These are phyloP conservation scores for Sinocyclocheilus grahami DNA, from an alignment of 2,113 vertebrate genomes.

Conservation along the genomic window DNA sequence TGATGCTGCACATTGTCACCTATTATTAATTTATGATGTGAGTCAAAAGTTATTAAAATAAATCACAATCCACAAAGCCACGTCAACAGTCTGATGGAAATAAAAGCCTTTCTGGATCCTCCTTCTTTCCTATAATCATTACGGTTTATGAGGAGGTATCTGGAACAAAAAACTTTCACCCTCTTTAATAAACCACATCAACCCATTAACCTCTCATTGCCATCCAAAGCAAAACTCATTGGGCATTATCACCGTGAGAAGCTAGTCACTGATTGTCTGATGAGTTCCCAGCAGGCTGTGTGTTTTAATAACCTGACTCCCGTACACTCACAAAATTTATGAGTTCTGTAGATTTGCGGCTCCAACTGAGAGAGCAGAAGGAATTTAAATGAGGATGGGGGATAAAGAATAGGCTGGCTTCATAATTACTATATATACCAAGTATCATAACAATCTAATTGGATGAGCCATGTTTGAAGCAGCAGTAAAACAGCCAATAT, in stretches of 20 bases:
- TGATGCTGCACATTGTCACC: not conserved
- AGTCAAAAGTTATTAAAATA: not conserved
- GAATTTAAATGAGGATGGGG: constrained; percentile 7
- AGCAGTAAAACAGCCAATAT: not conserved
- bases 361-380: constrained; percentile 9
- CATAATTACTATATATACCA: not conserved
- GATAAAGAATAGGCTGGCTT: not conserved
- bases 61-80: not conserved
- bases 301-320: constrained; percentile 48
- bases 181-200: constrained; percentile 30
- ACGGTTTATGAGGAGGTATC: not conserved
- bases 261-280: constrained; percentile 35
- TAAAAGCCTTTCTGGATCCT: not conserved
- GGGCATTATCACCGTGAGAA: constrained; percentile 33
- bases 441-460: not conserved
- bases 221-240: constrained; percentile 58
- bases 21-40: not conserved
- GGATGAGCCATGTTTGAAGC: not conserved
- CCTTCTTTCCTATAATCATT: not conserved
- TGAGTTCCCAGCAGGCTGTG: constrained; percentile 46
- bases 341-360: constrained; percentile 33
- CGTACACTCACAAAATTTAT: constrained; percentile 32
- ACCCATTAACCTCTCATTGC: constrained; percentile 37
- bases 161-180: constrained; percentile 6
- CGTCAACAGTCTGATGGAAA: constrained; percentile 46